phyloP scores from a whole-genome alignment of 2,113 vertebrate species.

The Chascanopsetta lugubris region DNA sequence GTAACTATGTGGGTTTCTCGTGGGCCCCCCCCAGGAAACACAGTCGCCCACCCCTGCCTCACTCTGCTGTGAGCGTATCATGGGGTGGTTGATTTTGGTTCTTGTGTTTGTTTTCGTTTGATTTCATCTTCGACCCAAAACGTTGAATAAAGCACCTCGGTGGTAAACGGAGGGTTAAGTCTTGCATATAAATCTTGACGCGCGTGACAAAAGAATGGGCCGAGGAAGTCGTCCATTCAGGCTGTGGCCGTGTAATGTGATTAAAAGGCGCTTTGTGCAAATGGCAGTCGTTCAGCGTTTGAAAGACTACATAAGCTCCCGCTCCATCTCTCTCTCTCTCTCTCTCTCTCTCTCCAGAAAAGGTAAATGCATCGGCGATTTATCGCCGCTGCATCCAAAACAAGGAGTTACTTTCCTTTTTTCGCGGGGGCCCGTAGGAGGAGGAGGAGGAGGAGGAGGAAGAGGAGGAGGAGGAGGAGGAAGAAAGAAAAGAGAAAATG shows the following conservation, averaged over 20 bases:
- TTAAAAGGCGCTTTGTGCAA: conserved; percentile 75
- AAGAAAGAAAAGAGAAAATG: conserved; percentile 57
- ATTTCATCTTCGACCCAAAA: conserved; percentile 50
- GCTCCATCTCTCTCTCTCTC: too few relatives aligned
- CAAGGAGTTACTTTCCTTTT: conserved; percentile 64
- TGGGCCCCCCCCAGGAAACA: too few relatives aligned
- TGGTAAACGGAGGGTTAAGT: conserved; percentile 59
- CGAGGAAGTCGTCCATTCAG: conserved; percentile 68
- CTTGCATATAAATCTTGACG: conserved; percentile 67
- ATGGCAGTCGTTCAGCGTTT: conserved; percentile 71
- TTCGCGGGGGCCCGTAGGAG: conserved; percentile 45
- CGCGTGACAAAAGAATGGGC: conserved; percentile 58
- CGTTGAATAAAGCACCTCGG: conserved; percentile 62
- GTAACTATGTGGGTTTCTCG: too few relatives aligned
- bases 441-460: too few relatives aligned
- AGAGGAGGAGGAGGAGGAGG: too few relatives aligned
- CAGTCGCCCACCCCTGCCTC: conserved; percentile 25
- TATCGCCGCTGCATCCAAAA: conserved; percentile 28
- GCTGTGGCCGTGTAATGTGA: conserved; percentile 71
- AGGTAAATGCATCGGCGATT: conserved; percentile 60
- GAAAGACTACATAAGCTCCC: conserved; percentile 69
- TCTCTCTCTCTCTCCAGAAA: conserved; percentile 55
- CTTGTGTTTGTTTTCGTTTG: background rate
- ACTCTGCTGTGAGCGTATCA: conserved; percentile 48
- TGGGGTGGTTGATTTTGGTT: conserved; percentile 4